These are phyloP conservation scores for Conchocele bisecta DNA, from an alignment of 2,888 invertebrate genomes.

Conservation along the genomic window DNA sequence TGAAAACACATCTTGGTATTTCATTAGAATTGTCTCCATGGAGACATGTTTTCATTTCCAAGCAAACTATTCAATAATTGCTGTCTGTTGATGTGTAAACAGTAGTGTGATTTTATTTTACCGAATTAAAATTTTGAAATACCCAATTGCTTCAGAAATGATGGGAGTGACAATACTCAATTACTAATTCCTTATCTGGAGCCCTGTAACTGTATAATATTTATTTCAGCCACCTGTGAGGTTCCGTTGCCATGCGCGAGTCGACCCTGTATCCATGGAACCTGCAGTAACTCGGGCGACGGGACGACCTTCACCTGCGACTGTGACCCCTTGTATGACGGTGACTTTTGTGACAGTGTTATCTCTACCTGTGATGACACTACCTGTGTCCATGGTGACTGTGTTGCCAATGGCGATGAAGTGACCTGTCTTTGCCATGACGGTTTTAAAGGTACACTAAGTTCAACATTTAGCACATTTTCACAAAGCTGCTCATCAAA, in stretches of 20 bases:
- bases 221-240: slow-evolving; percentile 47
- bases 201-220: neutral
- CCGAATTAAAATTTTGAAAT: too few relatives aligned
- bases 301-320: slow-evolving; percentile 51
- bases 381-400: slow-evolving; percentile 73
- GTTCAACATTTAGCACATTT: neutral
- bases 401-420: slow-evolving; percentile 48
- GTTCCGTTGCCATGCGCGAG: slow-evolving; percentile 43
- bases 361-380: slow-evolving; percentile 60
- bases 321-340: slow-evolving; percentile 54
- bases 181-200: too few relatives aligned
- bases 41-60: too few relatives aligned
- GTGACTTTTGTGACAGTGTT: slow-evolving; percentile 55
- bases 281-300: slow-evolving; percentile 37
- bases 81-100: too few relatives aligned
- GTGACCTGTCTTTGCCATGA: slow-evolving; percentile 68
- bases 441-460: slow-evolving; percentile 69
- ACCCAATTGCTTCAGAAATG: too few relatives aligned
- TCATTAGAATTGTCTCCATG: too few relatives aligned
- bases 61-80: too few relatives aligned
- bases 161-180: too few relatives aligned
- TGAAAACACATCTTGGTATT: too few relatives aligned
- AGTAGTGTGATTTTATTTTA: too few relatives aligned
- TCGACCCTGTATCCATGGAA: slow-evolving; percentile 50
- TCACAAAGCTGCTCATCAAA: neutral